Conservation (phyloP, 2,113 vertebrate species). For the Colossoma macropomum region DNA sequence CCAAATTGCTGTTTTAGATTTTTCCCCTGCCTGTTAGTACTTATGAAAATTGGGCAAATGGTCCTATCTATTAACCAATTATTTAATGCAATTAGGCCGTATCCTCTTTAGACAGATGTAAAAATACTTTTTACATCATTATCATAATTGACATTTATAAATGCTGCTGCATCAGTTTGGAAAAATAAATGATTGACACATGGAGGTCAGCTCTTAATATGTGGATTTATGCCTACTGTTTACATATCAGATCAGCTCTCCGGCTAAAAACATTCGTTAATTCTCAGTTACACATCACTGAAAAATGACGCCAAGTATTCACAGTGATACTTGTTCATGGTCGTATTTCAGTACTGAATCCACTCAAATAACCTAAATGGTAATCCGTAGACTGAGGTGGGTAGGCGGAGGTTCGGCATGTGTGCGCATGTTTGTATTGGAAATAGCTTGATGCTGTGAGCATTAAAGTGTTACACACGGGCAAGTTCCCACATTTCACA, state of each 20-base stretch:
- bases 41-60: conserved; percentile 91
- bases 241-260: conserved; percentile 47
- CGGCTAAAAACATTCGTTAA: conserved; percentile 5
- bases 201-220: conserved; percentile 71
- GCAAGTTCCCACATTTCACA: conserved; percentile 73
- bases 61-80: conserved; percentile 87
- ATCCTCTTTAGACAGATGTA: conserved; percentile 78
- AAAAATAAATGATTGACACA: conserved; percentile 72
- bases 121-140: conserved; percentile 81
- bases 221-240: conserved; percentile 68
- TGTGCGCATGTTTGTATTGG: conserved; percentile 77
- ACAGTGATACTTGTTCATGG: neutral
- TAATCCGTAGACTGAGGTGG: neutral
- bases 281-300: conserved; percentile 11
- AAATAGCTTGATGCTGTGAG: conserved; percentile 70
- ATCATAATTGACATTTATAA: conserved; percentile 76
- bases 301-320: neutral
- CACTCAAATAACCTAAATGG: neutral
- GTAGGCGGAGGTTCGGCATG: conserved; percentile 52
- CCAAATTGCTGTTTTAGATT: conserved; percentile 77
- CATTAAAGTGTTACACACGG: conserved; percentile 73
- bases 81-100: conserved; percentile 86
- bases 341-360: neutral
- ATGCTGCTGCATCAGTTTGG: conserved; percentile 63
- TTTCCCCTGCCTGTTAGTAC: conserved; percentile 84